phyloP scores from a whole-genome alignment of 2,113 vertebrate genomes.

The Corvus moneduloides region DNA sequence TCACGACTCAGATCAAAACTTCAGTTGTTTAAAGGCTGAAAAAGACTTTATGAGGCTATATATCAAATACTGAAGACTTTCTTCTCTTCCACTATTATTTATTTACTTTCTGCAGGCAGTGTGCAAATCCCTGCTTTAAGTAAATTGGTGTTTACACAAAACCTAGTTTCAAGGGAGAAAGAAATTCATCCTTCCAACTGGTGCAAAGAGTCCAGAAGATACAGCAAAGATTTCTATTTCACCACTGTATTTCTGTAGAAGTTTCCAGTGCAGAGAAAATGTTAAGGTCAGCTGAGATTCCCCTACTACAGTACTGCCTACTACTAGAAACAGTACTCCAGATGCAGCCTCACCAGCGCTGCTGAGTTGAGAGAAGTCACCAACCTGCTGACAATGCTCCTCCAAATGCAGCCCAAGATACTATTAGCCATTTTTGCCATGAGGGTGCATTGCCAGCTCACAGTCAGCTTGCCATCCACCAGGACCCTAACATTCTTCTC shows the following conservation, averaged over 20 bases:
- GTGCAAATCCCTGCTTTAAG: background rate
- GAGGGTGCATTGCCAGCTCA: background rate
- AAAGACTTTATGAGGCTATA: background rate
- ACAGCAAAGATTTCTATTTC: background rate
- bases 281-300: background rate
- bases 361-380: background rate
- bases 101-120: background rate
- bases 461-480: background rate
- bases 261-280: background rate
- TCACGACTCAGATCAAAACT: background rate
- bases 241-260: background rate
- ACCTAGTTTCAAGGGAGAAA: background rate
- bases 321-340: background rate
- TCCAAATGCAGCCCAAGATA: background rate
- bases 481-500: background rate
- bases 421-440: background rate
- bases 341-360: background rate
- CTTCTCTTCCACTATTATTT: background rate
- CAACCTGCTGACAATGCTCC: accelerated
- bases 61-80: background rate
- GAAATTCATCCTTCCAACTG: background rate
- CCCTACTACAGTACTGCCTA: background rate
- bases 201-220: background rate
- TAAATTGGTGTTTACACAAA: background rate
- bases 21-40: background rate